These are phyloP conservation scores for Lysandra coridon DNA, from an alignment of 2,888 invertebrate species.

Conservation along the genomic window DNA sequence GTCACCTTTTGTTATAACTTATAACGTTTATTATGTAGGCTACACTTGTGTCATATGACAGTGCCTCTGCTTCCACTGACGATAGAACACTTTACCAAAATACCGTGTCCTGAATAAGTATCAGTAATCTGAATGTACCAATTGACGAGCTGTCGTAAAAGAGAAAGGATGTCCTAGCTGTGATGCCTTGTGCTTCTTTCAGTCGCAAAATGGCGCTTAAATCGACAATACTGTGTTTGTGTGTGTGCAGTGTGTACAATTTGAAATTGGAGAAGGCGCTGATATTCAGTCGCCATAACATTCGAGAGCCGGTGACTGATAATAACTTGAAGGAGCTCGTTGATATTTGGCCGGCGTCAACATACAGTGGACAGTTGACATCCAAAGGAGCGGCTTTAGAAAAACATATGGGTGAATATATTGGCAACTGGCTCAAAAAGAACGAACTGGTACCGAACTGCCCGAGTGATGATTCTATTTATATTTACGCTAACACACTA, in stretches of 20 bases:
- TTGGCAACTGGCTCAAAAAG: constrained; percentile 54
- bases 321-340: constrained; percentile 47
- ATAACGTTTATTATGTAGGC: not conserved
- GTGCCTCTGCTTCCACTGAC: not conserved
- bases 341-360: constrained; percentile 56
- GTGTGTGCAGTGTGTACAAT: constrained; percentile 30
- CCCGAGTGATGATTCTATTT: constrained; percentile 48
- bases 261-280: constrained; percentile 53
- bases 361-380: constrained; percentile 54
- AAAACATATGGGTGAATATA: constrained; percentile 58
- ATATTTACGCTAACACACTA: constrained; percentile 59
- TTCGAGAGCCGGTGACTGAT: constrained; percentile 56
- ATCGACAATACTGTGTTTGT: constrained; percentile 24
- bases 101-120: not conserved
- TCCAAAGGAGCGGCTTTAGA: constrained; percentile 60
- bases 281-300: constrained; percentile 62
- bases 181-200: not conserved
- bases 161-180: not conserved
- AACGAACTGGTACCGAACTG: constrained; percentile 52
- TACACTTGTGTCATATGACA: not conserved
- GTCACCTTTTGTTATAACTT: not conserved
- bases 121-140: not conserved
- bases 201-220: constrained; percentile 35
- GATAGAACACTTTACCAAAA: not conserved
- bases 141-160: not conserved